Conservation (phyloP, 2,888 invertebrate species). For the Caenorhabditis angaria region DNA sequence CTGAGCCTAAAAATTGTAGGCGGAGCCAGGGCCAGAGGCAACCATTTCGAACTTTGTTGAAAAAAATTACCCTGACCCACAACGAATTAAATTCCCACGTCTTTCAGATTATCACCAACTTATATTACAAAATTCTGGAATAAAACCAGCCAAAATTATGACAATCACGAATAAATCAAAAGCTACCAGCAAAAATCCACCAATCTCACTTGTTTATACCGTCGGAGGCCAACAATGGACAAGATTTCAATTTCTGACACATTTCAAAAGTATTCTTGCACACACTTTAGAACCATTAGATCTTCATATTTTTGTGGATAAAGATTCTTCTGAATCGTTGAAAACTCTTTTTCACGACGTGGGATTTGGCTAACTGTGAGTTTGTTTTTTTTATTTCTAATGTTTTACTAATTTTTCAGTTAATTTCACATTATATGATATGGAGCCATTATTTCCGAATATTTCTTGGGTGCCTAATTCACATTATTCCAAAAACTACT, state of each 20-base stretch:
- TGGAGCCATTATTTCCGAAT: conserved; percentile 23
- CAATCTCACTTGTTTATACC: conserved; percentile 14
- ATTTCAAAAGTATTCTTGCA: conserved; percentile 37
- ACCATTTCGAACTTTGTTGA: too few relatives aligned
- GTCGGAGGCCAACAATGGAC: conserved; percentile 31
- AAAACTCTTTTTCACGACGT: conserved; percentile 30
- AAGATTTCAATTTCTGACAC: conserved; percentile 22
- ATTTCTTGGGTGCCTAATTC: conserved; percentile 53
- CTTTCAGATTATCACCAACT: too few relatives aligned
- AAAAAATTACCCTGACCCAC: too few relatives aligned
- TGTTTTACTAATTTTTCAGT: conserved; percentile 12
- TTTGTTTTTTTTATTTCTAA: not conserved
- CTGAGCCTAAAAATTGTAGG: too few relatives aligned
- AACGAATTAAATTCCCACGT: too few relatives aligned
- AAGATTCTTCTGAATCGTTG: conserved; percentile 16
- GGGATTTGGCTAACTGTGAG: conserved; percentile 40
- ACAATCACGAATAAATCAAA: too few relatives aligned
- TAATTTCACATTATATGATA: conserved; percentile 29
- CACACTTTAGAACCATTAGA: conserved; percentile 31
- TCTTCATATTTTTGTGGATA: conserved; percentile 44
- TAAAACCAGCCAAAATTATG: too few relatives aligned
- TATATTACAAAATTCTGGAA: too few relatives aligned
- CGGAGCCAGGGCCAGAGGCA: too few relatives aligned
- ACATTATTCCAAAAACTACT: conserved; percentile 50
- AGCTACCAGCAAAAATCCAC: not conserved